Conservation (phyloP, 2,113 vertebrate genomes). For the Myiozetetes cayanensis region DNA sequence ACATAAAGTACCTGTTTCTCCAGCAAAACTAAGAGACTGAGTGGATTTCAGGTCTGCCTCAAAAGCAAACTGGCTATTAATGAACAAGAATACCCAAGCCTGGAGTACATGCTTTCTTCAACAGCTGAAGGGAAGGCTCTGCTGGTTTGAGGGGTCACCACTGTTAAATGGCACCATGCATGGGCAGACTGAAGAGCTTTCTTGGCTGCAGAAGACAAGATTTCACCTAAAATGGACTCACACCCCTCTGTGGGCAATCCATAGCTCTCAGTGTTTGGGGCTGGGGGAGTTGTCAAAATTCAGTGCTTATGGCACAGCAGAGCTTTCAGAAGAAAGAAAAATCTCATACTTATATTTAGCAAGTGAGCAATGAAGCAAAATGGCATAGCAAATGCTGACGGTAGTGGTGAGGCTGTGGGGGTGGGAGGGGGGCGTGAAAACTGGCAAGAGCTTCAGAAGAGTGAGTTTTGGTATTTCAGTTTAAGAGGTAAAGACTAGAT, state of each 20-base stretch:
- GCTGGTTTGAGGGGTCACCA: background rate
- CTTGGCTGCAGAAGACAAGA: background rate
- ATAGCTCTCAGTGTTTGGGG: background rate
- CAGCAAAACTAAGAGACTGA: background rate
- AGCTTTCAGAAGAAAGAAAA: constrained; percentile 21
- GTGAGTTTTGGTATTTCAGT: background rate
- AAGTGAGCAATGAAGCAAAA: constrained; percentile 49
- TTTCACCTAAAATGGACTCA: background rate
- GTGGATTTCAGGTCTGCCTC: background rate
- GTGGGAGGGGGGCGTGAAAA: constrained; percentile 25
- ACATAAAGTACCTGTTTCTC: background rate
- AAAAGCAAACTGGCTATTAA: background rate
- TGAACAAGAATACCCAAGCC: background rate
- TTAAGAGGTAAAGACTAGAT: background rate
- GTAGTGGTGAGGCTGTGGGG: constrained; percentile 35
- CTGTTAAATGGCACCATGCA: too few species aligned
- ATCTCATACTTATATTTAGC: constrained; percentile 53
- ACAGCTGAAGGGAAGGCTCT: background rate
- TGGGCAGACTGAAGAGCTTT: background rate
- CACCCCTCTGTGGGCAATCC: background rate
- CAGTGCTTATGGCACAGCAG: background rate
- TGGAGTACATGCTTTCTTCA: background rate
- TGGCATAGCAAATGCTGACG: constrained; percentile 46
- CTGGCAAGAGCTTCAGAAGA: constrained; percentile 37
- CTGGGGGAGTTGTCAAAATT: background rate